These are phyloP conservation scores for Hippocampus kuda DNA, from an alignment of 2,797 vertebrate species.

Conservation along the genomic window DNA sequence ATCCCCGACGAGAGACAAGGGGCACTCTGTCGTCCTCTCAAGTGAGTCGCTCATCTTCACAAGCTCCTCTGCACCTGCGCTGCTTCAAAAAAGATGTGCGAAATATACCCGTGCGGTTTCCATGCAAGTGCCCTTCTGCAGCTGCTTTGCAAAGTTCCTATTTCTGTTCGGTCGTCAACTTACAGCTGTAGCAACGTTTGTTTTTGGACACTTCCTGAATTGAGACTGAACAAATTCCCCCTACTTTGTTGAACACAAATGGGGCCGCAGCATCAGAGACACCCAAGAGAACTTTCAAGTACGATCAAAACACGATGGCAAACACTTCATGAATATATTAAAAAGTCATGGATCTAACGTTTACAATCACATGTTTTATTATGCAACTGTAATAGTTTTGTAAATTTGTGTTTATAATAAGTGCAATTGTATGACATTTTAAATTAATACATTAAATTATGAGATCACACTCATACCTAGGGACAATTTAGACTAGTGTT, in stretches of 20 bases:
- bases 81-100: not conserved
- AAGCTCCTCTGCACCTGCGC: conserved; percentile 24
- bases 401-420: too few species aligned
- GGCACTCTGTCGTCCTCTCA: conserved; percentile 55
- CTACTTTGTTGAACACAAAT: not conserved
- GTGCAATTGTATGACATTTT: too few species aligned
- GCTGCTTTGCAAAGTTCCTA: conserved; percentile 55
- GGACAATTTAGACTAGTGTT: too few species aligned
- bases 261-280: not conserved
- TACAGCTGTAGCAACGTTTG: conserved; percentile 21
- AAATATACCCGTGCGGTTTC: conserved; percentile 29
- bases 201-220: conserved; percentile 51
- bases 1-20: conserved; percentile 10
- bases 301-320: not conserved
- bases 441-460: too few species aligned
- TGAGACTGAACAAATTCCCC: conserved; percentile 19
- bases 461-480: too few species aligned
- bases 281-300: not conserved
- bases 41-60: conserved; percentile 49
- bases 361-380: too few species aligned
- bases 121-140: conserved; percentile 19
- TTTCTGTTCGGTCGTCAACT: conserved; percentile 39
- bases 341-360: not conserved
- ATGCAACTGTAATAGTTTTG: too few species aligned
- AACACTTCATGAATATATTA: not conserved